Conservation (phyloP, 2,888 invertebrate species). For the Colletes collaris region DNA sequence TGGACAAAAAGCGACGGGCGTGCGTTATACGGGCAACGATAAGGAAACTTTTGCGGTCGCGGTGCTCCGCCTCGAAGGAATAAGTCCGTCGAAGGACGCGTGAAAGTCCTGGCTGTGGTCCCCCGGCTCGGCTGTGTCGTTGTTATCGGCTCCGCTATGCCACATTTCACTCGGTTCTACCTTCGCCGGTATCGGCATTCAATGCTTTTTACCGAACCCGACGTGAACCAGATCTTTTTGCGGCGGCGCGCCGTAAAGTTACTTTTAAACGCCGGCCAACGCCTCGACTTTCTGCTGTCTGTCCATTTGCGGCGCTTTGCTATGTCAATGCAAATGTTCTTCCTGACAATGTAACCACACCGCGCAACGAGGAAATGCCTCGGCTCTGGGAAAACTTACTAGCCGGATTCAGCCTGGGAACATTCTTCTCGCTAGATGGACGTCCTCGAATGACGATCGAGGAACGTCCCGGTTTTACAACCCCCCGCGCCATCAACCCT, state of each 20-base stretch:
- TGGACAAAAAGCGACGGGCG: slow-evolving; percentile 12
- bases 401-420: slow-evolving; percentile 34
- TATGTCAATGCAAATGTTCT: slow-evolving; percentile 53
- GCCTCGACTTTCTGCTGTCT: slow-evolving; percentile 53
- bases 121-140: slow-evolving; percentile 29
- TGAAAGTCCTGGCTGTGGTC: slow-evolving; percentile 53
- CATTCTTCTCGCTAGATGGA: background rate
- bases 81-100: slow-evolving; percentile 56
- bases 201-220: slow-evolving; percentile 53
- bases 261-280: slow-evolving; percentile 58
- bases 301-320: slow-evolving; percentile 46
- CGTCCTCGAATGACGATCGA: background rate
- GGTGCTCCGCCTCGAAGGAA: slow-evolving; percentile 29
- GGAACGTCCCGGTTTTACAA: too few species aligned
- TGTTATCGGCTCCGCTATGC: slow-evolving; percentile 53
- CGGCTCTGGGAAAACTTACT: slow-evolving; percentile 15
- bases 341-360: slow-evolving; percentile 43
- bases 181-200: slow-evolving; percentile 49
- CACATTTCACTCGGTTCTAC: slow-evolving; percentile 55
- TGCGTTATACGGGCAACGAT: slow-evolving; percentile 38
- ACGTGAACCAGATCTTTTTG: slow-evolving; percentile 62
- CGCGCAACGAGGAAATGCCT: slow-evolving; percentile 31
- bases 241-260: slow-evolving; percentile 42
- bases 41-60: slow-evolving; percentile 33
- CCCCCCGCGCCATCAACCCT: too few species aligned